Evolutionary conservation across 2,113 vertebrate genomes (phyloP), one percentile per base, ranked within the genome.

Genomic region (Brevimyrus niger): DNA sequence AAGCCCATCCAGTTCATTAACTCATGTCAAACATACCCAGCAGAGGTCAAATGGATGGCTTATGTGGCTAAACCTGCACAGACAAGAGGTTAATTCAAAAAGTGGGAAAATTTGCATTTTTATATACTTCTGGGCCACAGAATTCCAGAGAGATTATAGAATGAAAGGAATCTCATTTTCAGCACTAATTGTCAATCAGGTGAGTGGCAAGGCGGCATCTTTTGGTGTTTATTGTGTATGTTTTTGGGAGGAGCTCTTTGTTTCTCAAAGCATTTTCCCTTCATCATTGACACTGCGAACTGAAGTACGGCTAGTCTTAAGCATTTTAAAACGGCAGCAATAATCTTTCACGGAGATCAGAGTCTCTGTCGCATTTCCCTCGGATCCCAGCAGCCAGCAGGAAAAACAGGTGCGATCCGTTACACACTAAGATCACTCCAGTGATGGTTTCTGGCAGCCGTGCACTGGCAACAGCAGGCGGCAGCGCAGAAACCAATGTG

Each of bases 131-230:
- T 19, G 27, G 27, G 48, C 47, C 85, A 87, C 35, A 17, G 50
- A 87, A 53, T 87, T 53, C 85, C 85, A 87, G 85, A 19, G 44
- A 84, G 38, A 84, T 17, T 5, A n/a, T 23, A 47, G 44, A 47
- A 84, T 84, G 82, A 84, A 84, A 84, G 42, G 38, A 87, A 55
- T 87, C 48, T 53, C 23, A 53, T 87, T 87, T 87, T 55, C 85
- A 55, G 50, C 46, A 87, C 85, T 53, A 55, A 35, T 53, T 87
- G 50, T 35, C 85, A 53, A 27, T 87, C 13, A 87, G 6, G 85
- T 35, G 85, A 19, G 31, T 7, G 50, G 50, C 84, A 53, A 8
- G 23, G 35, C 5, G 48, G n/a, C 11, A 86, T 86, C 48, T 53
- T 35, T 35, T 17, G 42, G 6, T 31, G 48, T 35, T 83, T 83